These are phyloP conservation scores for Mycteria americana DNA, from an alignment of 2,797 vertebrate genomes.

Conservation along the genomic window DNA sequence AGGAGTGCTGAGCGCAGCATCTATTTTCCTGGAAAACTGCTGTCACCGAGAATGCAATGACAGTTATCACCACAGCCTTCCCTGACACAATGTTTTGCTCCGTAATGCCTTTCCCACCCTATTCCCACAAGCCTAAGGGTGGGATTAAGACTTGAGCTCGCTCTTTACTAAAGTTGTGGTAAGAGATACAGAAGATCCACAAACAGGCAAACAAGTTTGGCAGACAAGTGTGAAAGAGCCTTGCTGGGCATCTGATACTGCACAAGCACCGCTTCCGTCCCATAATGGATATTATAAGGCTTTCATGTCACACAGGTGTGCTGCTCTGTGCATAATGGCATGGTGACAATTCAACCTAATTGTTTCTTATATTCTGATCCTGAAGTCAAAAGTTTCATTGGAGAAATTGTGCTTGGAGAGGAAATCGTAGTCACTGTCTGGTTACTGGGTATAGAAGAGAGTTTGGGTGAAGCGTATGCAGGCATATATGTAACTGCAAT, in stretches of 20 bases:
- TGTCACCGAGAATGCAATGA: neutral
- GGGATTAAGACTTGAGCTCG: neutral
- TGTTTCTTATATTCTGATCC: neutral
- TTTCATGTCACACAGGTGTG: neutral
- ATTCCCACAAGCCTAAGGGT: neutral
- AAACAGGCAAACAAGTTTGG: neutral
- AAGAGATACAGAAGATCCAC: neutral
- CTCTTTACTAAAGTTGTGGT: neutral
- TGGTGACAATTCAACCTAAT: neutral
- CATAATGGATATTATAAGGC: neutral
- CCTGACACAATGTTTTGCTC: neutral
- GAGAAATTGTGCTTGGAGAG: neutral
- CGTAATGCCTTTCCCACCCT: neutral
- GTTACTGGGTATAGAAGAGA: neutral
- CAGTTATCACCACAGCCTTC: neutral
- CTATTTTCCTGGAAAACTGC: neutral
- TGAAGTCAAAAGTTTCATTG: neutral
- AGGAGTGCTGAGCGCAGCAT: neutral
- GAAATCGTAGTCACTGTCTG: neutral
- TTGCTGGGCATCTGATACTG: neutral
- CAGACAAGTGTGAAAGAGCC: neutral
- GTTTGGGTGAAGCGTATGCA: neutral
- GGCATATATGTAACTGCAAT: neutral
- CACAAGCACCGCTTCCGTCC: rapidly evolving
- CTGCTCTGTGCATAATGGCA: neutral